Evolutionary conservation across 2,797 vertebrate genomes (phyloP).

Genomic region (Mico argentatus): DNA sequence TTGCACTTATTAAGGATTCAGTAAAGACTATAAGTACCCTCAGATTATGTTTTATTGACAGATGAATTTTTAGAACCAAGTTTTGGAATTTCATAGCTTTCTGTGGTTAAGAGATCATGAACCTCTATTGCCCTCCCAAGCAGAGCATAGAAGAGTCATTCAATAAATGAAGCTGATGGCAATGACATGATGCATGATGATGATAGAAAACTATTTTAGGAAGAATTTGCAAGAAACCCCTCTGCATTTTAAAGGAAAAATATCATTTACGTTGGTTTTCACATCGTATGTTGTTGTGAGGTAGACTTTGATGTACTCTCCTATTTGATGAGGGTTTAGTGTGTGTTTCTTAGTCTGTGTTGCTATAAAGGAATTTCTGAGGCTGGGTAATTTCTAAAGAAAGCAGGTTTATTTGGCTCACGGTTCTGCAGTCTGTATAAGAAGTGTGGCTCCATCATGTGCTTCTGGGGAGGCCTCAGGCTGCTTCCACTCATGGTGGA

Average conservation of each 20-base stretch:
- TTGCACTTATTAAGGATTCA: not conserved
- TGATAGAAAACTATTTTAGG: not conserved
- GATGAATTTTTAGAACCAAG: not conserved
- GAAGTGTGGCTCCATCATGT: not conserved
- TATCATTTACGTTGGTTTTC: not conserved
- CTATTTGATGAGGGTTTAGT: not conserved
- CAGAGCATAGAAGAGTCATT: not conserved
- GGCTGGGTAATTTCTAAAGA: not conserved
- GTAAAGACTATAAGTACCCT: not conserved
- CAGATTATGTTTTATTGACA: not conserved
- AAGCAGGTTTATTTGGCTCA: not conserved
- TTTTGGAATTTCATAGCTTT: not conserved
- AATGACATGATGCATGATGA: accelerated
- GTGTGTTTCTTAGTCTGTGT: not conserved
- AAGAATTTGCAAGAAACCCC: not conserved
- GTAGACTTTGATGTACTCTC: not conserved
- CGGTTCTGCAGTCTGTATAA: not conserved
- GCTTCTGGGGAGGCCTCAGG: not conserved
- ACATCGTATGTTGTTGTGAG: not conserved
- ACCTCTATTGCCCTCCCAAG: too few species aligned
- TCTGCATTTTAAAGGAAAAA: not conserved
- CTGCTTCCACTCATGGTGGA: not conserved
- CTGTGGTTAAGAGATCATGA: not conserved
- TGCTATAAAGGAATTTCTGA: not conserved
- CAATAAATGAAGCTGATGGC: not conserved